Conservation (phyloP, 1,140 invertebrate species). For the Pseudomyrmex gracilis region DNA sequence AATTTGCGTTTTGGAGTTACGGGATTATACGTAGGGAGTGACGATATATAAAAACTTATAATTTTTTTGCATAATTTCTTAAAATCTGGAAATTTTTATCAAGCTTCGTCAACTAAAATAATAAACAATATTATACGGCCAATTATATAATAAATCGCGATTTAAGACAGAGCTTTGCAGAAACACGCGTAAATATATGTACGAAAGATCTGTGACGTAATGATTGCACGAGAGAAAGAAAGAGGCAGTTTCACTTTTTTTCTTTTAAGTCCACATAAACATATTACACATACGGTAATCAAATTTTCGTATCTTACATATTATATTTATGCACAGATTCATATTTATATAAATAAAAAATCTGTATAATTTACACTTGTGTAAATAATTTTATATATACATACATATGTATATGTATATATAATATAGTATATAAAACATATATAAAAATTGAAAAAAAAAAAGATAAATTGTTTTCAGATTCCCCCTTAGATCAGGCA, state of each 20-base stretch:
- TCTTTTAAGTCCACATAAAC: neutral
- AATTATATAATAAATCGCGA: too few relatives aligned
- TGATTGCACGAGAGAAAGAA: neutral
- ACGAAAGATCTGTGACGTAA: conserved; percentile 10
- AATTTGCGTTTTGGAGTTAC: too few relatives aligned
- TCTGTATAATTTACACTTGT: too few relatives aligned
- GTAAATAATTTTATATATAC: too few relatives aligned
- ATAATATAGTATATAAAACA: neutral
- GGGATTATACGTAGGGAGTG: too few relatives aligned
- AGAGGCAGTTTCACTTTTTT: neutral
- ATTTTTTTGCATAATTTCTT: neutral
- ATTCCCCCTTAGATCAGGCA: neutral
- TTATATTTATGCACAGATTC: neutral
- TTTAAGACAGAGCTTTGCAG: neutral
- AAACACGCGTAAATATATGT: neutral
- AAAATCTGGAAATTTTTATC: neutral
- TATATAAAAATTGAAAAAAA: neutral
- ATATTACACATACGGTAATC: neutral
- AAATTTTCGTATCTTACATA: neutral
- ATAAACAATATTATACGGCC: too few relatives aligned
- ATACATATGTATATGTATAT: too few relatives aligned
- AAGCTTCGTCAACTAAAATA: too few relatives aligned
- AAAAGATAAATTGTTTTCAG: neutral
- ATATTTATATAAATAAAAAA: too few relatives aligned
- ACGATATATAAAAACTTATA: too few relatives aligned